Percentiles rank a stretch among this genome's conserved stretches.
Conservation (phyloP, 2,797 vertebrate genomes). For the Mallotus villosus region DNA sequence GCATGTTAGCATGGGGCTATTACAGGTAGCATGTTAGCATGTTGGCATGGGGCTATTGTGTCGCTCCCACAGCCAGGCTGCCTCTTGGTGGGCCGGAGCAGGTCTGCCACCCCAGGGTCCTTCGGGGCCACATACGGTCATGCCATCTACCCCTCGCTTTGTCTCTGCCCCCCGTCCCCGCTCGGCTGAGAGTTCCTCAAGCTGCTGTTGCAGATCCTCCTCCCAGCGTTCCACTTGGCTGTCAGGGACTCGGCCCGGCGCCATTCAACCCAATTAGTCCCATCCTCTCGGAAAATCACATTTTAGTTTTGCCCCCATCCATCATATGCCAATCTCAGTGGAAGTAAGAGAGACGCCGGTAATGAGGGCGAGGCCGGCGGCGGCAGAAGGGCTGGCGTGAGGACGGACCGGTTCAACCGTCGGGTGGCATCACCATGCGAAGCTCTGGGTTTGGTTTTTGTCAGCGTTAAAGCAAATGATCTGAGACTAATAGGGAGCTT, state of each 20-base stretch:
- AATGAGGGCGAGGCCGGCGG: constrained; percentile 83
- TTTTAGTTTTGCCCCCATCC: constrained; percentile 77
- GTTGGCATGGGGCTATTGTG: no score
- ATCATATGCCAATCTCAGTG: constrained; percentile 87
- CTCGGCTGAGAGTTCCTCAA: constrained; percentile 66
- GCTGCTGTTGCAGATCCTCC: constrained; percentile 67
- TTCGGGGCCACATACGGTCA: no score
- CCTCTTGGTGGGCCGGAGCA: no score
- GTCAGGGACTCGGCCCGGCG: constrained; percentile 68
- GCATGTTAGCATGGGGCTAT: no score
- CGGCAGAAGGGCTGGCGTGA: constrained; percentile 68
- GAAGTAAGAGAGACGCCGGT: constrained; percentile 90
- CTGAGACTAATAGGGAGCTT: constrained; percentile 92
- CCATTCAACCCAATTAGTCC: constrained; percentile 78
- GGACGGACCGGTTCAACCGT: constrained; percentile 87
- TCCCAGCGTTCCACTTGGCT: constrained; percentile 69
- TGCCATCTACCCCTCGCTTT: background rate
- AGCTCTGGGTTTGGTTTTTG: constrained; percentile 37
- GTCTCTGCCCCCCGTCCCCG: constrained; percentile 43
- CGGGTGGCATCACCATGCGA: constrained; percentile 82
- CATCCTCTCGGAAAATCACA: constrained; percentile 77
- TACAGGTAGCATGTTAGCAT: no score
- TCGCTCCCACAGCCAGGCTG: no score
- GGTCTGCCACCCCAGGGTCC: no score
- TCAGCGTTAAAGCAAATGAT: constrained; percentile 90